Percentiles rank a stretch among this genome's conserved stretches.
phyloP scores from a whole-genome alignment of 2,888 invertebrate genomes.

The Agrotis ipsilon region DNA sequence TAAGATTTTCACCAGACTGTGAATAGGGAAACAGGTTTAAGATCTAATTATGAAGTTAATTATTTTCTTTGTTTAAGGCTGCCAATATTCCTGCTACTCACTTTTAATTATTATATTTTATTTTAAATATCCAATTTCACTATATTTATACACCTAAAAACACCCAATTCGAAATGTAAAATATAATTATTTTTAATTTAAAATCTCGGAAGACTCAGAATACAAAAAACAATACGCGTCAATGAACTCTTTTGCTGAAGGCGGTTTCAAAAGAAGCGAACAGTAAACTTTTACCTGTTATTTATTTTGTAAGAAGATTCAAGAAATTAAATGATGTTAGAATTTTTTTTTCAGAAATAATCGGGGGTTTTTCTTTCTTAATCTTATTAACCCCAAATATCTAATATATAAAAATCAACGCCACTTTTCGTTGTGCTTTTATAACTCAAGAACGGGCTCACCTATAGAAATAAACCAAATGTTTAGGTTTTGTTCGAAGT shows the following conservation, averaged over 20 bases:
- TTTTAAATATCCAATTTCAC: background rate
- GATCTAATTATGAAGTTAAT: no score
- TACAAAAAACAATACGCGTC: background rate
- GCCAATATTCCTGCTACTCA: background rate
- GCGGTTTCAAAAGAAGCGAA: background rate
- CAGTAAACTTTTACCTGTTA: conserved; percentile 19
- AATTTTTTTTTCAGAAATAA: background rate
- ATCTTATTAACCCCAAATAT: background rate
- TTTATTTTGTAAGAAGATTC: conserved; percentile 9
- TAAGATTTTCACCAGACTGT: no score
- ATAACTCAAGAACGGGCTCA: no score
- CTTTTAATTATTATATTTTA: no score
- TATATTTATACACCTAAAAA: background rate
- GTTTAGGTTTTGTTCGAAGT: no score
- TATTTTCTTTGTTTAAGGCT: no score
- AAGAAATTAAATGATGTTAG: conserved; percentile 14
- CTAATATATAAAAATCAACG: no score
- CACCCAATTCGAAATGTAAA: background rate
- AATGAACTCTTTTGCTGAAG: background rate
- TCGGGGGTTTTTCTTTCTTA: background rate
- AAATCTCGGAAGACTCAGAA: conserved; percentile 3
- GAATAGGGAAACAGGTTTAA: no score
- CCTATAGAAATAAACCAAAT: no score
- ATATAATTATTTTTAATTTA: background rate
- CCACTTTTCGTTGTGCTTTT: no score